phyloP scores from a whole-genome alignment of 2,113 vertebrate species.

The Myotis brandtii region DNA sequence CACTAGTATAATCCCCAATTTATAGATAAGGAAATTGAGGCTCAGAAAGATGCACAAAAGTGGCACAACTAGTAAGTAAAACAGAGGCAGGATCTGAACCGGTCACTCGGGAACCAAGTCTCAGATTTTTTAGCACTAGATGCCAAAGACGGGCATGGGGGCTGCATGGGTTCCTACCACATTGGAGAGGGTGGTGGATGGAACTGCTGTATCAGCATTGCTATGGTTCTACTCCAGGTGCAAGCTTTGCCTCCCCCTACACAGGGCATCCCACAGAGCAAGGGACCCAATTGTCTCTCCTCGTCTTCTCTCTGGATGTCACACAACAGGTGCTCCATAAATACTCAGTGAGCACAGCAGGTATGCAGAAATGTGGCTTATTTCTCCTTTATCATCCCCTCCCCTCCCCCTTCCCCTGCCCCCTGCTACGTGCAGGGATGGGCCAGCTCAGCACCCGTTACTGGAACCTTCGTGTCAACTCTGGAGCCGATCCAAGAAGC shows the following conservation, averaged over 20 bases:
- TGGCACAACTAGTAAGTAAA: not conserved
- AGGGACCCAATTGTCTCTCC: not conserved
- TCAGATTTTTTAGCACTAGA: not conserved
- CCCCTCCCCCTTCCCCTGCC: fast-evolving
- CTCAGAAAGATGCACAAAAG: not conserved
- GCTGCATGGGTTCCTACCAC: not conserved
- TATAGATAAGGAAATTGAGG: not conserved
- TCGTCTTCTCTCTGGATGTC: not conserved
- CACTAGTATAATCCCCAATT: not conserved
- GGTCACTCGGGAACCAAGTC: not conserved
- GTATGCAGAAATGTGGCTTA: constrained; percentile 28
- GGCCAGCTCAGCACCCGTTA: constrained; percentile 73
- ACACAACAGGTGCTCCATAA: constrained; percentile 37
- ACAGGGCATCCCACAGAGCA: not conserved
- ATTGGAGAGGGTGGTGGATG: not conserved
- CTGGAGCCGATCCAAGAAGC: constrained; percentile 72
- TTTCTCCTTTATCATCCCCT: not conserved
- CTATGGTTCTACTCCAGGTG: not conserved
- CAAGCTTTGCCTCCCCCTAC: not conserved
- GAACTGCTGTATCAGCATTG: fast-evolving
- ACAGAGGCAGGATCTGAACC: not conserved
- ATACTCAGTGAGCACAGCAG: constrained; percentile 8
- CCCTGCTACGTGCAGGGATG: constrained; percentile 50
- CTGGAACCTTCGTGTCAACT: constrained; percentile 72
- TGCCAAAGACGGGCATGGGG: not conserved